Evolutionary conservation across 2,888 invertebrate species (phyloP).

Genomic region (Keiferia lycopersicella): DNA sequence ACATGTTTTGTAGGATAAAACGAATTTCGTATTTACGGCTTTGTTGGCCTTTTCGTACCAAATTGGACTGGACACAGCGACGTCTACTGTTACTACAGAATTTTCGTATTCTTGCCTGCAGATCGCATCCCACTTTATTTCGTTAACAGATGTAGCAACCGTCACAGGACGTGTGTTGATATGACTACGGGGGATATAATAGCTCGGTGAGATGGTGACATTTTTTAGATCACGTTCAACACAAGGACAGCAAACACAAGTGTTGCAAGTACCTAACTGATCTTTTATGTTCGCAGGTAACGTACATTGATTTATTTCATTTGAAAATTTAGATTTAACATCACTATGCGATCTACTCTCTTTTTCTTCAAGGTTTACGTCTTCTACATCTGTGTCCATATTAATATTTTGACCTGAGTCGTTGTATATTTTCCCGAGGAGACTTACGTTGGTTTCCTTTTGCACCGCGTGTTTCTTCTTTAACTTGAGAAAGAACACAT

Average conservation of each 20-base stretch:
- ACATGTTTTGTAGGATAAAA: not conserved
- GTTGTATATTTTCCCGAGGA: constrained; percentile 61
- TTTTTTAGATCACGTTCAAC: not conserved
- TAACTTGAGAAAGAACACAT: constrained; percentile 52
- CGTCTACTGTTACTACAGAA: constrained; percentile 35
- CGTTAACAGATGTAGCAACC: not conserved
- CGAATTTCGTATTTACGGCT: not conserved
- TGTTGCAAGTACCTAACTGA: not conserved
- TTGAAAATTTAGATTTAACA: constrained; percentile 33
- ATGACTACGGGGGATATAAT: not conserved
- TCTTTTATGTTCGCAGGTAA: not conserved
- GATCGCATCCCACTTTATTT: not conserved
- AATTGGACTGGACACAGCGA: constrained; percentile 45
- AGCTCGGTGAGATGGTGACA: not conserved
- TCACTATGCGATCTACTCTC: not conserved
- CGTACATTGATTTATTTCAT: not conserved
- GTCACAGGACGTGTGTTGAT: not conserved
- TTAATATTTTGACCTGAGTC: constrained; percentile 38
- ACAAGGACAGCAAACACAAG: too few species aligned
- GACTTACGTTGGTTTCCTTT: constrained; percentile 38
- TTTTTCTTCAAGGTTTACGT: constrained; percentile 17
- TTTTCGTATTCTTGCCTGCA: not conserved
- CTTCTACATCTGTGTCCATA: constrained; percentile 41
- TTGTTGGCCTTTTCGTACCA: constrained; percentile 37
- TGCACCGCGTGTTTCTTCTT: constrained; percentile 55